phyloP scores from a whole-genome alignment of 2,113 vertebrate genomes.

The Camelus bactrianus region DNA sequence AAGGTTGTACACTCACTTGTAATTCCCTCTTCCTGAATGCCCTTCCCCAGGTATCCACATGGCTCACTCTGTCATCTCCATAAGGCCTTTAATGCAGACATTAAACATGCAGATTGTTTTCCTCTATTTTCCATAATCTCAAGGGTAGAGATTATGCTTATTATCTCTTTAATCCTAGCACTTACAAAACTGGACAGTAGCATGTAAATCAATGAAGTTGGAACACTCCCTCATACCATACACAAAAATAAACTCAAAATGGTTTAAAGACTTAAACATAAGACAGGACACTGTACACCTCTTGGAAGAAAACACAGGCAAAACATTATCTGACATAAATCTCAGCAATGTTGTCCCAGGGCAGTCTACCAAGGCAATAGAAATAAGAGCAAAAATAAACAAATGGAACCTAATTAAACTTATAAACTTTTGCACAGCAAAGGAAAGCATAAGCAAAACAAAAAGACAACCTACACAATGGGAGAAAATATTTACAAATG shows the following conservation, averaged over 20 bases:
- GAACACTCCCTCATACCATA: too few relatives aligned
- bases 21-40: neutral
- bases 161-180: neutral
- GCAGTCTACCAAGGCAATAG: too few relatives aligned
- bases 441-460: neutral
- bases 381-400: too few relatives aligned
- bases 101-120: neutral
- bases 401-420: neutral
- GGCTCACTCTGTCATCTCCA: neutral
- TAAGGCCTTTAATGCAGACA: neutral
- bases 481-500: neutral
- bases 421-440: neutral
- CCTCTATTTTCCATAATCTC: neutral
- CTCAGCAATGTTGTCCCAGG: too few relatives aligned
- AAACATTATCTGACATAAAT: too few relatives aligned
- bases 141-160: neutral
- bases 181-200: neutral
- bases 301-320: too few relatives aligned
- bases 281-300: too few relatives aligned
- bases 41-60: neutral
- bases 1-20: neutral
- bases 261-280: too few relatives aligned
- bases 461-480: neutral
- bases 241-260: too few relatives aligned
- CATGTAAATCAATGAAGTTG: too few relatives aligned